Evolutionary conservation across 2,113 vertebrate genomes (phyloP), one percentile per base, ranked within the genome.

Genomic region (Hipposideros armiger): DNA sequence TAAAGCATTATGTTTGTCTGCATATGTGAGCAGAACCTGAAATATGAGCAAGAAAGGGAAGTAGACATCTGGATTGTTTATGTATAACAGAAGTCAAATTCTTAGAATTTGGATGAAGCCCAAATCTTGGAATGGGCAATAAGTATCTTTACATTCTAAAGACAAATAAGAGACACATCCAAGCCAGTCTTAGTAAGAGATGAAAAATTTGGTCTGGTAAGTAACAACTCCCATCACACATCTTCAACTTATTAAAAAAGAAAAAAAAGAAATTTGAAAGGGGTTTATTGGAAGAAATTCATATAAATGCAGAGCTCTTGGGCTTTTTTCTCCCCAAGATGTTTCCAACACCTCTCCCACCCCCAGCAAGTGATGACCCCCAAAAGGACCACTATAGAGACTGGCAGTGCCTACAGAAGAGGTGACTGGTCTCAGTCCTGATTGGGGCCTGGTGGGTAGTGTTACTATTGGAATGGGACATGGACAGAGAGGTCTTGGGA

Each of bases 161-260:
- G 32, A 40, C n/a, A 76, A 81, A 40, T 69, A 5, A 73, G 16
- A 47, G 30, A n/a, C 22, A 47, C 22, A 76, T 82, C 26, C 26
- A 82, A 85, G 15, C 24, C 32, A 40, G 60, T 76, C 42, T 93
- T 93, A 73, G 5, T 11, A 69, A 90, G 45, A 67, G 28, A 74
- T 7, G 3, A 17, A 4, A 82, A 81, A n/a, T 77, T 8, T 11
- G 30, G 60, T 32, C 13, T n/a, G 28, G n/a, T 19, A 30, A 72
- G 22, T 77, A 81, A 56, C 4, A 24, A n/a, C 16, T 4, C 0
- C 5, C 3, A 2, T n/a, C 16, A 19, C 11, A 4, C 24, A 50
- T 24, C 28, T 90, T 47, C 42, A 82, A 15, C 47, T 72, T 72
- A 90, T 47, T 30, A 30, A 47, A 56, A 90, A 60, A 81, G 28